These are phyloP conservation scores for Anastatus disparis DNA, from an alignment of 1,140 invertebrate genomes.

Conservation along the genomic window DNA sequence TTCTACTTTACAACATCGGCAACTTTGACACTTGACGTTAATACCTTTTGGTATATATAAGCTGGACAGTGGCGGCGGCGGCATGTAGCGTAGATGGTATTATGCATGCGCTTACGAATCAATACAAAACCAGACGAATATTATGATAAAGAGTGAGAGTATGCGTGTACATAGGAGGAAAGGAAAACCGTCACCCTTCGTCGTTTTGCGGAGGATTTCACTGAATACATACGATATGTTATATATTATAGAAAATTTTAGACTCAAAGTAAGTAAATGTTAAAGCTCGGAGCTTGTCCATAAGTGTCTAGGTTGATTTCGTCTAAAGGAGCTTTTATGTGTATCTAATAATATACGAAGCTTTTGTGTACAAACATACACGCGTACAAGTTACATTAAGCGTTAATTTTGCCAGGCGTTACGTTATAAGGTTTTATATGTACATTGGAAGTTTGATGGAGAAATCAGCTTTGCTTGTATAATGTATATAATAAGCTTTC, in stretches of 20 bases:
- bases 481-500: too few relatives aligned
- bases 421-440: not conserved
- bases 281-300: too few relatives aligned
- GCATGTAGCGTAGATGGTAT: conserved; percentile 41
- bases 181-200: conserved; percentile 52
- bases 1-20: not conserved
- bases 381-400: not conserved
- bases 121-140: conserved; percentile 40
- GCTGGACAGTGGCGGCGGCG: conserved; percentile 51
- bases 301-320: too few relatives aligned
- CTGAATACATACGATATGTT: conserved; percentile 51
- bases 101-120: conserved; percentile 57
- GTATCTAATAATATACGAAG: not conserved
- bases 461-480: conserved; percentile 26
- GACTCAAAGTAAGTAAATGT: too few relatives aligned
- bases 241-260: too few relatives aligned
- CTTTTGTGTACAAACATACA: not conserved
- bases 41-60: conserved; percentile 55
- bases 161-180: not conserved
- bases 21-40: conserved; percentile 53
- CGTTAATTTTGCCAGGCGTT: too few relatives aligned
- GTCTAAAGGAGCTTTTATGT: too few relatives aligned
- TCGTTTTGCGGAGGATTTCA: conserved; percentile 59
- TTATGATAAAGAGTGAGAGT: conserved; percentile 1
- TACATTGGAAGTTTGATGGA: not conserved